Evolutionary conservation across 2,888 invertebrate genomes (phyloP), one percentile per base, ranked within the genome.

Genomic region (Temnothorax rugatulus): DNA sequence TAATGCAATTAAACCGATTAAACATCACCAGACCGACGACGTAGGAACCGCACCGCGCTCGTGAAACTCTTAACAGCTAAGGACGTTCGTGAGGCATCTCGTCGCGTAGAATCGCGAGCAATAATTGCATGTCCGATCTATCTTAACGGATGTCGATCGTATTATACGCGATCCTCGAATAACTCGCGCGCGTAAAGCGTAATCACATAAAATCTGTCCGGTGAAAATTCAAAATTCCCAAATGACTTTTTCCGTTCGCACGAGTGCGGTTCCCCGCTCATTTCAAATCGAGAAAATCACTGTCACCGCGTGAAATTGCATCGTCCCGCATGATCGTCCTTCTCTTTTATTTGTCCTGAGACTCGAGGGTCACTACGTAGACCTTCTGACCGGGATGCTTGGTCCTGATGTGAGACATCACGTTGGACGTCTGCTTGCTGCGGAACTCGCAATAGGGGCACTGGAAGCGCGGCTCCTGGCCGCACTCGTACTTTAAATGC

Each of bases 401-500:
- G 64, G 90, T 91, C 73, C 92, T 91, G 25, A 94, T 92, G 86
- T 95, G 94, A 2, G 93, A 91, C 90, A 92, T 92, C 11, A 95
- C 91, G 79, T 94, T 94, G 29, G 93, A 94, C n/a, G 93, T 92
- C 82, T 93, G 94, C 77, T 94, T 94, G 83, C 93, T 93, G 52
- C 92, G 90, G 47, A 94, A 92, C 38, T 92, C 91, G 86, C 95
- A 95, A 81, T 94, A 94, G 4, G 95, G 94, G 83, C 95, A 95
- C 85, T 92, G 91, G 84, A 94, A 94, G 63, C 92, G 89, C 2
- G 94, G 94, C 41, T 91, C 89, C 71, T 94, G 92, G 5, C 94
- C 94, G 69, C 95, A 95, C 84, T 95, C 95, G 87, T 93, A 94
- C 84, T 92, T 93, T 4, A 93, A 86, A 71, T 95, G 95, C 68